Conservation (phyloP, 2,113 vertebrate species). For the Potamarius usumacintae region DNA sequence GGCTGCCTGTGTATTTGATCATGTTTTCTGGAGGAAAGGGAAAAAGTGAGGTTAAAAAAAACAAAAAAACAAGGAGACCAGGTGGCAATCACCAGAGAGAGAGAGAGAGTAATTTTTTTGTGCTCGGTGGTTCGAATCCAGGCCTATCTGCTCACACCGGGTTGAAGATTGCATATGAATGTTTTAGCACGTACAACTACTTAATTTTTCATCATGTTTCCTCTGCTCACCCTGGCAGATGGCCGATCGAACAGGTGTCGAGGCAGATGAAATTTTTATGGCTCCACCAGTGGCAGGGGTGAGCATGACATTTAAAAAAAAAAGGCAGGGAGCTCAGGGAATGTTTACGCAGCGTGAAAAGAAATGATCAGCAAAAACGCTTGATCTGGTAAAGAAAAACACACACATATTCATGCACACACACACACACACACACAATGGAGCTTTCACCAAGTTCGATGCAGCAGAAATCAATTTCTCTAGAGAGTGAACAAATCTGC, state of each 20-base stretch:
- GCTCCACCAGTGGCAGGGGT: slow-evolving; percentile 64
- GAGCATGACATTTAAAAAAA: slow-evolving; percentile 70
- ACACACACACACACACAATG: not conserved
- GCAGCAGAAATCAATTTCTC: slow-evolving; percentile 68
- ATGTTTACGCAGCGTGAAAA: slow-evolving; percentile 74
- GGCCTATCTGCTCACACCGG: not conserved
- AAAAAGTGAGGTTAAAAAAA: slow-evolving; percentile 9
- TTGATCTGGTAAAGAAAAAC: slow-evolving; percentile 32
- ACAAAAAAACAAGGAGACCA: not conserved
- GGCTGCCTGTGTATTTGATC: slow-evolving; percentile 97
- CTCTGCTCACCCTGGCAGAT: slow-evolving; percentile 53
- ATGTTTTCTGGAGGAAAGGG: slow-evolving; percentile 84
- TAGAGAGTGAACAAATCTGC: slow-evolving; percentile 45
- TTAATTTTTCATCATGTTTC: slow-evolving; percentile 67
- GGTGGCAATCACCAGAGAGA: not conserved
- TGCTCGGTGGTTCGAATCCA: not conserved
- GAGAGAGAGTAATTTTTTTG: not conserved
- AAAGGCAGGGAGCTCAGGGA: slow-evolving; percentile 67
- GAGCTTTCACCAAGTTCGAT: slow-evolving; percentile 53
- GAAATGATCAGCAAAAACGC: slow-evolving; percentile 63
- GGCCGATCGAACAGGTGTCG: slow-evolving; percentile 73
- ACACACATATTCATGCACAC: not conserved
- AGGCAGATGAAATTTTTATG: slow-evolving; percentile 73
- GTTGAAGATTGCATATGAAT: slow-evolving; percentile 68
- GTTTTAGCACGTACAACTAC: slow-evolving; percentile 61